A percentile compares a stretch with the other conserved stretches of the same genome.
These are phyloP conservation scores for Bombus picipes DNA, from an alignment of 1,140 invertebrate genomes.

Conservation along the genomic window DNA sequence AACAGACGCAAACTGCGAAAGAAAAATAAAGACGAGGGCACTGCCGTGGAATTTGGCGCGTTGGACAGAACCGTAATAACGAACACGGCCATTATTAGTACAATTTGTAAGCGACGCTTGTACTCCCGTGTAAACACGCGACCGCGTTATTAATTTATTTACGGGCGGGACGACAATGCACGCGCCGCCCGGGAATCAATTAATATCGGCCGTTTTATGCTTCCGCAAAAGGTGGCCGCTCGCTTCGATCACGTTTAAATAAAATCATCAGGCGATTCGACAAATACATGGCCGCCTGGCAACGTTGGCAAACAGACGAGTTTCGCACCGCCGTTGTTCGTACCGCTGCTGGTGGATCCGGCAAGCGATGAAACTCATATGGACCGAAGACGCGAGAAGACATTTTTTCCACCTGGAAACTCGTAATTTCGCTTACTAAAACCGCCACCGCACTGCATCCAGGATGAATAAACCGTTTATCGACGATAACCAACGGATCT, in stretches of 20 bases:
- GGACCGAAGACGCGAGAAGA: background rate
- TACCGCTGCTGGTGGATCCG: background rate
- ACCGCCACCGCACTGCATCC: background rate
- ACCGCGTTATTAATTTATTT: constrained; percentile 67
- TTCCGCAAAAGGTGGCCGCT: constrained; percentile 33
- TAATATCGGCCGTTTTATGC: constrained; percentile 61
- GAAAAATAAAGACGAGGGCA: too few species aligned
- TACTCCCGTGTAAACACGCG: constrained; percentile 46
- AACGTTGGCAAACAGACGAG: constrained; percentile 47
- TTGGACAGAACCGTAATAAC: constrained; percentile 32
- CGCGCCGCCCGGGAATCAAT: constrained; percentile 49
- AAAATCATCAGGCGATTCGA: constrained; percentile 59
- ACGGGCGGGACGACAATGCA: constrained; percentile 30
- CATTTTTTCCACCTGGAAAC: background rate
- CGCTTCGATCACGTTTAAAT: constrained; percentile 47
- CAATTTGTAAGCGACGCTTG: constrained; percentile 62
- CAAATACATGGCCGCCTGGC: constrained; percentile 30
- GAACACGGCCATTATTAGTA: constrained; percentile 53
- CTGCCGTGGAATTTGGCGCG: background rate
- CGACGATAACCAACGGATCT: background rate
- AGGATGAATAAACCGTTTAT: background rate
- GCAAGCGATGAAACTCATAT: background rate
- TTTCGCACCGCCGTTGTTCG: background rate
- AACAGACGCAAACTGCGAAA: background rate
- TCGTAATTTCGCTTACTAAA: background rate